Evolutionary conservation across 2,113 vertebrate species (phyloP).

Genomic region (Chamaea fasciata): DNA sequence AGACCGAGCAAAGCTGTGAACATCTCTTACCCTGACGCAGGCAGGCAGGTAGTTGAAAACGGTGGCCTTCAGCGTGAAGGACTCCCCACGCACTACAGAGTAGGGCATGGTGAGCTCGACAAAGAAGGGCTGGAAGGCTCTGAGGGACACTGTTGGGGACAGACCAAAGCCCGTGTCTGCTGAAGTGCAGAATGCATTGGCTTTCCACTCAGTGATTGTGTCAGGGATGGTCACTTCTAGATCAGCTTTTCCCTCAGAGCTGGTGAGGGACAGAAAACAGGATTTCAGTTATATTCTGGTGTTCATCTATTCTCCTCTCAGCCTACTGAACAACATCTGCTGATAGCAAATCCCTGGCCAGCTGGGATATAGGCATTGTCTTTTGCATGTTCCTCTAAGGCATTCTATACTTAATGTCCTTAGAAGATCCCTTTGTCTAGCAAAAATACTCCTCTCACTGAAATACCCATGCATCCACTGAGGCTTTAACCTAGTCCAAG

Average conservation of each 20-base stretch:
- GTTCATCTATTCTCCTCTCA: background rate
- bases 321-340: background rate
- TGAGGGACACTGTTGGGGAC: constrained; percentile 70
- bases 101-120: constrained; percentile 86
- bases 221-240: constrained; percentile 78
- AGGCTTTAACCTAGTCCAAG: background rate
- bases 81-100: constrained; percentile 85
- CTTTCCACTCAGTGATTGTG: constrained; percentile 90
- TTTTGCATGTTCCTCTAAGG: background rate
- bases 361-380: background rate
- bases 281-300: background rate
- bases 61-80: constrained; percentile 81
- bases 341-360: background rate
- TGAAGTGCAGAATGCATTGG: constrained; percentile 81
- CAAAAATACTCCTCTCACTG: background rate
- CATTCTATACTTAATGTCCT: background rate
- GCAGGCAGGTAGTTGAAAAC: constrained; percentile 79
- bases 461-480: background rate
- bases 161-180: constrained; percentile 78
- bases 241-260: constrained; percentile 68
- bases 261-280: constrained; percentile 1
- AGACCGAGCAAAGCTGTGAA: background rate
- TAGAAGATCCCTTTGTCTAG: background rate
- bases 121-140: constrained; percentile 89
- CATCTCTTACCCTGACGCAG: constrained; percentile 81